These are phyloP conservation scores for Nasua narica DNA, from an alignment of 2,797 vertebrate genomes.

Conservation along the genomic window DNA sequence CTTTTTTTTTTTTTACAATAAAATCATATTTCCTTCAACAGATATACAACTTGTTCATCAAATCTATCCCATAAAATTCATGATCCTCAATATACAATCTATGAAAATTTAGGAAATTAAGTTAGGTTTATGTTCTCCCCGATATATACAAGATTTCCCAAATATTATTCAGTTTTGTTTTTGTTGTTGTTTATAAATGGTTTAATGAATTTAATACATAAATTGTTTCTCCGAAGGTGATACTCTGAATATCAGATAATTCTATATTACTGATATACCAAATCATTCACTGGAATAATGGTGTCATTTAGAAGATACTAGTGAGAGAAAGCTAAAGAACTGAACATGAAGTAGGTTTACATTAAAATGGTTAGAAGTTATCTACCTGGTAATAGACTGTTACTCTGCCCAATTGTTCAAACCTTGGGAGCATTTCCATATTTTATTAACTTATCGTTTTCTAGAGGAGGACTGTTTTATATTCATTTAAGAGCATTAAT, in stretches of 20 bases:
- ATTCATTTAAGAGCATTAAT: neutral
- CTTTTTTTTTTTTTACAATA: neutral
- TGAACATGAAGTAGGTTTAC: neutral
- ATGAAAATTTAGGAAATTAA: conserved; percentile 40
- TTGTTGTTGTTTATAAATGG: conserved; percentile 19
- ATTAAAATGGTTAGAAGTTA: conserved; percentile 1
- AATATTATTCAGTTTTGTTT: neutral
- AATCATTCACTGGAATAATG: conserved; percentile 3
- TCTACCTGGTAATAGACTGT: neutral
- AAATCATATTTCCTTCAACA: conserved; percentile 17
- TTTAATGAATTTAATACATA: neutral
- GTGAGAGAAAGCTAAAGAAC: neutral
- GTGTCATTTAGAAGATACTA: conserved; percentile 3
- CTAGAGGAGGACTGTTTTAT: conserved; percentile 80
- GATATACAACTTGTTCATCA: conserved; percentile 25
- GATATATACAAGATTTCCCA: neutral
- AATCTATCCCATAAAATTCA: neutral
- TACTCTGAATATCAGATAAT: neutral
- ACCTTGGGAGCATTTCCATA: neutral
- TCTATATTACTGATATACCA: conserved; percentile 12
- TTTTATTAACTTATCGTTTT: conserved; percentile 48
- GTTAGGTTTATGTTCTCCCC: neutral
- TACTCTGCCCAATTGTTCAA: neutral
- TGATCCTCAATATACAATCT: neutral
- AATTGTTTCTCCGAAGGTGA: conserved; percentile 9